Percentiles rank a stretch among this genome's conserved stretches.
These are phyloP conservation scores for Leucoraja erinaceus DNA, from an alignment of 2,113 vertebrate species.

Conservation along the genomic window DNA sequence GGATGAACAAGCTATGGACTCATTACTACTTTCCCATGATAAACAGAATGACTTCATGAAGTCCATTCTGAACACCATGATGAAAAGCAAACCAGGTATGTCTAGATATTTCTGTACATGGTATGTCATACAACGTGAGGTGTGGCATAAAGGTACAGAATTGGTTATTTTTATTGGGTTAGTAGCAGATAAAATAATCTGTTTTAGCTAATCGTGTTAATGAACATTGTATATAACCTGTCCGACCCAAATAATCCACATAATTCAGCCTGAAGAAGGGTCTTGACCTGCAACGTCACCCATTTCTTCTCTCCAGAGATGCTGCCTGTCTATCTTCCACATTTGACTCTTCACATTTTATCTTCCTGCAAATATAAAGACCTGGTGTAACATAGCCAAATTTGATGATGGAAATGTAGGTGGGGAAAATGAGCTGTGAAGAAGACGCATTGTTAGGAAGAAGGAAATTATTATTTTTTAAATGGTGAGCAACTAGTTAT, in stretches of 20 bases:
- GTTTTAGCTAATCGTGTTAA: not conserved
- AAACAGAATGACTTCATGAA: conserved; percentile 73
- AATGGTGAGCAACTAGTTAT: too few species aligned
- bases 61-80: conserved; percentile 71
- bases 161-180: not conserved
- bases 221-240: not conserved
- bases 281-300: too few species aligned
- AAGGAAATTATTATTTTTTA: too few species aligned
- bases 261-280: too few species aligned
- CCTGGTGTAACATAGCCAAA: too few species aligned
- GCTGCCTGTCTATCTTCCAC: too few species aligned
- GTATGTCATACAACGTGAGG: not conserved
- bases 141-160: not conserved
- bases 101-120: not conserved
- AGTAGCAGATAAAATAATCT: not conserved
- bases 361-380: too few species aligned
- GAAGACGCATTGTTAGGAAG: too few species aligned
- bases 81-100: conserved; percentile 55
- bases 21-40: conserved; percentile 64
- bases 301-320: too few species aligned
- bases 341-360: not conserved
- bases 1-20: conserved; percentile 78
- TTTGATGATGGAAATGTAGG: too few species aligned
- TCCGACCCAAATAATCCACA: not conserved
- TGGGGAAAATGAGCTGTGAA: too few species aligned